phyloP scores from a whole-genome alignment of 2,888 invertebrate species.

The Hypselothyrea guttata region DNA sequence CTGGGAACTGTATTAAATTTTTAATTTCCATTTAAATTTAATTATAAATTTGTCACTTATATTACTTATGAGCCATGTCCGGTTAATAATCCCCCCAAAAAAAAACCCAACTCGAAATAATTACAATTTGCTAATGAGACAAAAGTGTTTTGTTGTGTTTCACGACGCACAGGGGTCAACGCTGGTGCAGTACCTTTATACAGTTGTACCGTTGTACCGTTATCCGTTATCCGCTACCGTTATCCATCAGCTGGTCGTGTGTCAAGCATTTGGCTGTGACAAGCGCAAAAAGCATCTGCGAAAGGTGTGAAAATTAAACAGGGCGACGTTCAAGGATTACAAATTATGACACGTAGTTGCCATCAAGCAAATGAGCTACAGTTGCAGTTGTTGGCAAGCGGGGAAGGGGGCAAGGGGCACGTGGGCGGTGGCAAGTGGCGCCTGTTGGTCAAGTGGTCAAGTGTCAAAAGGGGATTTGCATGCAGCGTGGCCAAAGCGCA shows the following conservation, averaged over 20 bases:
- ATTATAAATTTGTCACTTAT: no score
- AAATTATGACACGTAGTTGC: constrained; percentile 77
- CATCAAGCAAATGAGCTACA: constrained; percentile 57
- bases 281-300: constrained; percentile 28
- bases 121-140: constrained; percentile 46
- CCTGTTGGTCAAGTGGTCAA: constrained; percentile 61
- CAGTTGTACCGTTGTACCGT: constrained; percentile 25
- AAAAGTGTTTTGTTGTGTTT: constrained; percentile 10
- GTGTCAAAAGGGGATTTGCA: constrained; percentile 76
- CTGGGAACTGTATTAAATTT: no score
- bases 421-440: background rate
- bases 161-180: no score
- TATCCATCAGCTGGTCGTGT: constrained; percentile 41
- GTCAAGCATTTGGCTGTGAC: constrained; percentile 35
- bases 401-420: background rate
- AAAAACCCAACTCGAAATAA: constrained; percentile 13
- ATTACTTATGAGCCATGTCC: no score
- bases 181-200: constrained; percentile 1
- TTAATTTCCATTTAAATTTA: no score
- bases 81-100: no score
- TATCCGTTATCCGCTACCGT: background rate
- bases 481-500: constrained; percentile 38
- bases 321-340: constrained; percentile 76
- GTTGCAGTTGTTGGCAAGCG: background rate
- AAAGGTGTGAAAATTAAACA: constrained; percentile 80